Evolutionary conservation across 2,797 vertebrate genomes (phyloP), one percentile per base, ranked within the genome.

Genomic region (Poeciliopsis presidionis): DNA sequence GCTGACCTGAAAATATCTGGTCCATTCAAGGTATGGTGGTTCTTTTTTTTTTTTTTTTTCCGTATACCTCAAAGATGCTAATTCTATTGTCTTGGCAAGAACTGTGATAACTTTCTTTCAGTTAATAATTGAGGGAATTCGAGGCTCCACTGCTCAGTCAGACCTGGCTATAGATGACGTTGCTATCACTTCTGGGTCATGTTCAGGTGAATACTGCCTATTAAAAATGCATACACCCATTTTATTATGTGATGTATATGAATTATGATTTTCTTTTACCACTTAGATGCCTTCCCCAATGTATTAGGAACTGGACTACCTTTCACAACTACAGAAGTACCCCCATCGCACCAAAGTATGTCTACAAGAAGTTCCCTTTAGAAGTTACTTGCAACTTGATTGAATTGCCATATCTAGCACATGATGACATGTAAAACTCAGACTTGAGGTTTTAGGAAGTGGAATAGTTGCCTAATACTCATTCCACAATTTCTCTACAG

Each of bases 161-260:
- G 94, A 97, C 74, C 16, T 97, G 59, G 96, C 96, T 2, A 78
- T 96, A 77, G 97, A 97, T 92, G 97, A 97, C 61, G 77, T 97
- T 72, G 93, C 93, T 45, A 70, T 97, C 51, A 74, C 82, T 13
- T 57, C 82, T 28, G 95, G 96, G 75, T 82, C 71, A 83, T 97
- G 97, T 77, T 46, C 73, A 94, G 93, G 96, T 97, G 20, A 71
- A 22, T 20, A 11, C 12, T 55, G 30, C 1, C n/a, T 55, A 11
- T 70, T 22, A 4, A 36, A 63, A 20, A 39, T 65, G 33, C 3
- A 36, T 36, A 20, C 5, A 36, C 30, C 3, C 4, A 20, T 20
- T 33, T 4, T 5, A 59, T 28, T 18, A 33, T 4, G 30, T 36
- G 16, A 33, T 20, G 6, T 36, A 63, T 16, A 13, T 33, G 33